Base-by-base conservation (phyloP, 1,140 invertebrate genomes). In the Grapholita molesta region DNA sequence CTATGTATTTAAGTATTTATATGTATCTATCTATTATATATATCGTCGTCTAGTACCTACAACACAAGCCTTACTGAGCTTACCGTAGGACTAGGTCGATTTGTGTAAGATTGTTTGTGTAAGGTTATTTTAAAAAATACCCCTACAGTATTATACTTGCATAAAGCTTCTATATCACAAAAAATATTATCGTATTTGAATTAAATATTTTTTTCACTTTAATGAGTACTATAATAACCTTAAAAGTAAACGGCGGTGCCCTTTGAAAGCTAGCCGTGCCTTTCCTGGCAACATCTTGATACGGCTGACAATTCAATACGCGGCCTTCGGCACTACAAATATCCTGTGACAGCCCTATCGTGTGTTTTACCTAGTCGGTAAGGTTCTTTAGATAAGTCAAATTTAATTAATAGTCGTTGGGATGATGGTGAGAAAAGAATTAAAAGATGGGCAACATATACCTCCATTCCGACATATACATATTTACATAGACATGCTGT, bases 301-400 rank as follows among this genome's bases (percentile, higher is more conserved):
- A 70, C 48, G 53, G 23, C 66, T 78, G 77, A 79, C 77, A 79
- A 79, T 76, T 79, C 74, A 76, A 79, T 79, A 75, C 77, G 28
- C 52, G 66, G 70, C 69, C 65, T 72, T 70, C 15, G 73, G 72
- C 64, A 70, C 74, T 76, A 76, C 72, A 79, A 76, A 76, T 79
- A 79, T 70, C 71, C 55, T 32, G 30, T 74, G 74, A 76, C 70
- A 66, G 28, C 66, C 69, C 66, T 68, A 65, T 57, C 38, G 32
- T 48, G 71, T 53, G 68, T 42, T 52, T 55, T 64, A 15, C 57
- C 64, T 38, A 68, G 66, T 64, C 42, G 38, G 55, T 30, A 48
- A 21, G 15, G 42, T 48, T 9, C 23, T 28, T 61, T 15, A 61
- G 23, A 28, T 61, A 28, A 28, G 55, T 61, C 25, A 15, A 61